phyloP scores from a whole-genome alignment of 2,888 invertebrate species.

The Coelinius sp. region DNA sequence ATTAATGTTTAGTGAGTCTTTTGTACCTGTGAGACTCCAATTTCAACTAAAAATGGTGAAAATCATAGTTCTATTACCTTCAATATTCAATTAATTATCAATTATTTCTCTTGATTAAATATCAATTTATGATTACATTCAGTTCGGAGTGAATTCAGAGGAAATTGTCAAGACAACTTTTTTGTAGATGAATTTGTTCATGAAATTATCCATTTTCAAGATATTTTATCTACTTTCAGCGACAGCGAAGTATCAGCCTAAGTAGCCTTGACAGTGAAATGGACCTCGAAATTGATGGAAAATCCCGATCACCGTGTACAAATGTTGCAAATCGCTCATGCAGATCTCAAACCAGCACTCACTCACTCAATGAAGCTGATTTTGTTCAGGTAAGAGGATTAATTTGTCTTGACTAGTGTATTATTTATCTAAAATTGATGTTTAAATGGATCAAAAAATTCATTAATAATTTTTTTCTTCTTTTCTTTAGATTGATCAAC shows the following conservation, averaged over 20 bases:
- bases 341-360: constrained; percentile 76
- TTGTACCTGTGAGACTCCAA: not conserved
- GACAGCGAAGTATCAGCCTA: constrained; percentile 77
- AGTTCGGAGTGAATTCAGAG: no score
- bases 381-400: constrained; percentile 79
- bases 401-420: not conserved
- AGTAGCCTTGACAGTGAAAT: constrained; percentile 91
- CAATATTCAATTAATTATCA: not conserved
- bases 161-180: no score
- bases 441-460: not conserved
- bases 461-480: not conserved
- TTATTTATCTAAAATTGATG: not conserved
- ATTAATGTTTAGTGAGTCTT: not conserved
- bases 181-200: no score
- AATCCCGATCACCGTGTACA: constrained; percentile 72
- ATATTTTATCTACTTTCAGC: constrained; percentile 51
- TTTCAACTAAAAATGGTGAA: not conserved
- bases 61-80: not conserved
- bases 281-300: constrained; percentile 74
- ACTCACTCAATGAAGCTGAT: constrained; percentile 91
- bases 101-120: not conserved
- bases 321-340: constrained; percentile 64
- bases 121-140: not conserved
- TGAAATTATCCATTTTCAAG: no score
- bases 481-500: constrained; percentile 69